Evolutionary conservation across 1,140 invertebrate species (phyloP), one percentile per base, ranked within the genome.

Genomic region (Anastrepha obliqua): DNA sequence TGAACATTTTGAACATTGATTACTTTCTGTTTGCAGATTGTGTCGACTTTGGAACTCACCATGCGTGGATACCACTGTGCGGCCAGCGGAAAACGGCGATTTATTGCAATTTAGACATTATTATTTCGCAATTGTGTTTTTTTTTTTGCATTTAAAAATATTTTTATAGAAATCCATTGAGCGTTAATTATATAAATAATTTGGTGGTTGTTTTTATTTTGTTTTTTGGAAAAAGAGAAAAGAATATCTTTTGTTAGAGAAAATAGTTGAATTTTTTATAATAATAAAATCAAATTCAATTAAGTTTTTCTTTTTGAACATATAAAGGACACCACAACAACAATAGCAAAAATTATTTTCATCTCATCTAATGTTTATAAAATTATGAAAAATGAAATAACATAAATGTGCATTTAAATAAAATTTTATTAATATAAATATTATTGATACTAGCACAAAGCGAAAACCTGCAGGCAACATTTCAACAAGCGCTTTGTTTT

Each of bases 21-120:
- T 55, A n/a, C 17, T 29, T 8, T 81, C 7, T 3, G n/a, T 42
- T 67, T 42, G 11, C 2, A 13, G 44, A 17, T 74, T 81, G 3
- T 29, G 3, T 29, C 6, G 7, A 51, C 44, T 86, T 86, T 42
- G 47, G 62, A 47, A 93, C 92, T 93, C 90, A 93, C 92, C 92
- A 93, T 93, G 87, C 92, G 92, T 89, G 92, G 92, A 92, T 93
- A 93, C 92, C 92, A 93, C 92, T 93, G 89, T 85, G 60, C 51
- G 58, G 64, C 70, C 51, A 51, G 47, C 74, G 17, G 47, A 13
- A n/a, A 55, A 81, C 42, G 74, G 7, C 47, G 74, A 58, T 81
- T 55, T 78, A 74, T 86, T 59, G 85, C 85, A 11, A 17, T 86
- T 62, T 59, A 39, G 55, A 60, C 55, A 15, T 60, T 85, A 20